Evolutionary conservation across 2,113 vertebrate genomes (phyloP).

Genomic region (Oostethus manadensis): DNA sequence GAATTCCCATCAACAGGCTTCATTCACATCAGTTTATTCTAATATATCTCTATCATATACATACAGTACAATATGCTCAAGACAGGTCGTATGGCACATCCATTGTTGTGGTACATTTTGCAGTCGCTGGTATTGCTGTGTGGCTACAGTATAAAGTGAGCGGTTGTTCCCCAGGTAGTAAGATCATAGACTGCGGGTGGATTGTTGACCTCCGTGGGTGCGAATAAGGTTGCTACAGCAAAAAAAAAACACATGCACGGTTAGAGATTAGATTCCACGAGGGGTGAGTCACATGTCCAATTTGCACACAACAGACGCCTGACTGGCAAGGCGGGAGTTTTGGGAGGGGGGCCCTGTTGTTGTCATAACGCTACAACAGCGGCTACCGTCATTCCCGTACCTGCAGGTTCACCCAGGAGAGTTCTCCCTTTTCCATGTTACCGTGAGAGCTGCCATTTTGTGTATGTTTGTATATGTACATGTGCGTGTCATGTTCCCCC

Average conservation of each 20-base stretch:
- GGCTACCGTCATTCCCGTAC: constrained; percentile 55
- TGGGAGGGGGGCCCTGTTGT: neutral
- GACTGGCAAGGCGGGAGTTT: constrained; percentile 15
- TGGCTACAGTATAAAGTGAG: constrained; percentile 65
- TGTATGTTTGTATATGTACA: neutral
- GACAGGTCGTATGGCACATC: constrained; percentile 68
- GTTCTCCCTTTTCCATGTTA: constrained; percentile 10
- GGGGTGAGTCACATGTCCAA: neutral
- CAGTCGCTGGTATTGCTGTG: constrained; percentile 68
- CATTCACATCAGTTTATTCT: constrained; percentile 57
- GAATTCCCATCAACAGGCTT: neutral
- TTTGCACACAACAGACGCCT: constrained; percentile 49
- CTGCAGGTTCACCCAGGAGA: constrained; percentile 26
- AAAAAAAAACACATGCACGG: constrained; percentile 66
- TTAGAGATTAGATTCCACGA: constrained; percentile 14
- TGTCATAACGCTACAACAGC: constrained; percentile 60
- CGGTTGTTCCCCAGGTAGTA: constrained; percentile 44
- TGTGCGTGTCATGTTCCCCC: neutral
- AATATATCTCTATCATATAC: constrained; percentile 71
- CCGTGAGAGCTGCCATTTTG: constrained; percentile 35
- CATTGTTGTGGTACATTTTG: constrained; percentile 66
- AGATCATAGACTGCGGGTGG: constrained; percentile 39
- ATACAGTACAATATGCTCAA: constrained; percentile 71
- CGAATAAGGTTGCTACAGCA: constrained; percentile 58
- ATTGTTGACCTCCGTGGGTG: constrained; percentile 38